Percentiles rank a stretch among this genome's conserved stretches.
These are phyloP conservation scores for Doryteuthis pealeii DNA, from an alignment of 1,140 invertebrate species.

Conservation along the genomic window DNA sequence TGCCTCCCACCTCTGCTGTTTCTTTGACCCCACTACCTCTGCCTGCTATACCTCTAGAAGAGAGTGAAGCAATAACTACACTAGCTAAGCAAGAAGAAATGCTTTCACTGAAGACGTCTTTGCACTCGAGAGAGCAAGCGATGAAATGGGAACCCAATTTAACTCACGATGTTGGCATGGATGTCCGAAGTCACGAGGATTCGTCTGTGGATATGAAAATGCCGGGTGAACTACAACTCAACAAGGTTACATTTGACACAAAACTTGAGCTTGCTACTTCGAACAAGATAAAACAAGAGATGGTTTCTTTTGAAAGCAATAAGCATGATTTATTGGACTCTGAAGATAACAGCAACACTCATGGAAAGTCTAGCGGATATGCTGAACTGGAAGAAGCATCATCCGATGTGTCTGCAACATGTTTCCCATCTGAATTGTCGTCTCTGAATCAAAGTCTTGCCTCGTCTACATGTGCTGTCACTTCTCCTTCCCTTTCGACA, in stretches of 20 bases:
- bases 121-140: neutral
- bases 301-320: constrained; percentile 8
- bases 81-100: neutral
- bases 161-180: neutral
- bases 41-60: neutral
- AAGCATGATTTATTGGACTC: neutral
- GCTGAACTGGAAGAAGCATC: neutral
- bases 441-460: neutral
- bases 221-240: neutral
- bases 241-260: neutral
- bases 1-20: neutral
- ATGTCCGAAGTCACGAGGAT: neutral
- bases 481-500: neutral
- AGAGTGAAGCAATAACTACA: neutral
- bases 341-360: neutral
- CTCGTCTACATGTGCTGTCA: neutral
- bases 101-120: neutral
- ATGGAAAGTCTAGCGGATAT: neutral
- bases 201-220: neutral
- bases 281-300: neutral
- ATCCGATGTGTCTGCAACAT: neutral
- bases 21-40: neutral
- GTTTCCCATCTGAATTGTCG: neutral
- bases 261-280: neutral
- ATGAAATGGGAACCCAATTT: neutral